phyloP scores from a whole-genome alignment of 2,113 vertebrate species.

The Sporophila hypoxantha region DNA sequence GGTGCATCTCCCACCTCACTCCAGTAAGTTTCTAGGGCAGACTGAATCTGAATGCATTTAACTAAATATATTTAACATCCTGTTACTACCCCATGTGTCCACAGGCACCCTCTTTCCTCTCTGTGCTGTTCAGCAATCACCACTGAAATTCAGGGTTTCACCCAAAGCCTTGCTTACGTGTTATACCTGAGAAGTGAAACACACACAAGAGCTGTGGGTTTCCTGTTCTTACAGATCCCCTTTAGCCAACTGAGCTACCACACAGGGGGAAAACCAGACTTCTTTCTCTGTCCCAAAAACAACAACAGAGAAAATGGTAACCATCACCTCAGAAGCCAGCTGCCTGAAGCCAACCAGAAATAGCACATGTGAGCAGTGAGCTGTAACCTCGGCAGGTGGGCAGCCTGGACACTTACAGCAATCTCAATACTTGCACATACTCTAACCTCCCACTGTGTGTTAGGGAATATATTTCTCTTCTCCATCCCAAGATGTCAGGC shows the following conservation, averaged over 20 bases:
- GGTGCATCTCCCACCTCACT: background rate
- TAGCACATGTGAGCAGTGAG: background rate
- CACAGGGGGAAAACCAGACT: fast-evolving
- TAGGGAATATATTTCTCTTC: background rate
- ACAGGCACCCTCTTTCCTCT: background rate
- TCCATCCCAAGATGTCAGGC: background rate
- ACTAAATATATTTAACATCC: background rate
- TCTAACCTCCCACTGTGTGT: background rate
- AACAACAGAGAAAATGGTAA: background rate
- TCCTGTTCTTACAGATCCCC: background rate
- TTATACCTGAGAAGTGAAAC: background rate
- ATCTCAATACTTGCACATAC: background rate
- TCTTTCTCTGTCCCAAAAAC: background rate
- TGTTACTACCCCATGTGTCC: background rate
- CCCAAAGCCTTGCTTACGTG: fast-evolving
- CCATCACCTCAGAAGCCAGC: background rate
- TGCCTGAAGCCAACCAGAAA: background rate
- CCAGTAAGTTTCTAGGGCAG: background rate
- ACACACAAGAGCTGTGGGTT: fast-evolving
- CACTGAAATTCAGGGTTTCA: background rate
- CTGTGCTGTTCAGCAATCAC: background rate
- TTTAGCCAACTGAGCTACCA: background rate
- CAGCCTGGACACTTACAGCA: background rate
- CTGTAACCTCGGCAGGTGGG: background rate
- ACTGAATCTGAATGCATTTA: background rate